Conservation (phyloP, 64 coral and sea anemone species). For the Montipora cactus region DNA sequence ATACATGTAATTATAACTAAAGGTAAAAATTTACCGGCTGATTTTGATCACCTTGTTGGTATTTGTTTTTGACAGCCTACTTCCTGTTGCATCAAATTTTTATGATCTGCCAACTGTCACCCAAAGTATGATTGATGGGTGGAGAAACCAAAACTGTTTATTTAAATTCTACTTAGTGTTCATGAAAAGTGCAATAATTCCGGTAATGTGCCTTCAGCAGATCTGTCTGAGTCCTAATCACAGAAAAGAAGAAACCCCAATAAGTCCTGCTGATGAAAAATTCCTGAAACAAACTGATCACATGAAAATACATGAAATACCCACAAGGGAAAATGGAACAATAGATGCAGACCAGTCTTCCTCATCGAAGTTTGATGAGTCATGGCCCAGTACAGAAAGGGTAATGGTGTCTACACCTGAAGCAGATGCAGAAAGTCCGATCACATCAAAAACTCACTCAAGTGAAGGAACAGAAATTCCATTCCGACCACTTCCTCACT, state of each 20-base stretch:
- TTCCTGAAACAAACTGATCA: conserved; percentile 74
- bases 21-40: too few species aligned
- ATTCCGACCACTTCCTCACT: conserved; percentile 31
- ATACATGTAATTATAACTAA: too few species aligned
- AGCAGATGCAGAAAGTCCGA: conserved; percentile 55
- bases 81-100: too few species aligned
- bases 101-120: too few species aligned
- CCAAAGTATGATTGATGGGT: too few species aligned
- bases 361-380: conserved; percentile 88
- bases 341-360: conserved; percentile 70
- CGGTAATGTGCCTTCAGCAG: not conserved
- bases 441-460: conserved; percentile 38
- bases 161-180: too few species aligned
- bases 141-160: too few species aligned
- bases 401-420: conserved; percentile 80
- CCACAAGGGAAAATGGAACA: conserved; percentile 93
- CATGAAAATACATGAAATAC: conserved; percentile 77
- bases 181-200: too few species aligned
- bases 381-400: conserved; percentile 87
- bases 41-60: too few species aligned
- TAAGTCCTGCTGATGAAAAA: conserved; percentile 72
- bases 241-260: conserved; percentile 38
- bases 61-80: too few species aligned
- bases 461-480: conserved; percentile 17
- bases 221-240: conserved; percentile 69